Base-by-base conservation (phyloP, 1,140 invertebrate genomes). In the Colletes latitarsis region DNA sequence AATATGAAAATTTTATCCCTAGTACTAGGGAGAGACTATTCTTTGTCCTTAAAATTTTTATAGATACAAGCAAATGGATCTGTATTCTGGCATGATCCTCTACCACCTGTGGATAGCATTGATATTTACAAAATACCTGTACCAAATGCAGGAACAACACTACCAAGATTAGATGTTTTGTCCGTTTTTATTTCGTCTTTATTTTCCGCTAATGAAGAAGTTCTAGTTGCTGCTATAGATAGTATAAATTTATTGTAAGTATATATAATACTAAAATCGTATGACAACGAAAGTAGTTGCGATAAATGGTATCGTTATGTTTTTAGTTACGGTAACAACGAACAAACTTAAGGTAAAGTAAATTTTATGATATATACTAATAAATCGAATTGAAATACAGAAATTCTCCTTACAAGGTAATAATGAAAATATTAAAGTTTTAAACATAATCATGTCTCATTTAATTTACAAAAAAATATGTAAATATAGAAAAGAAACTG, bases 81-180 rank as follows among this genome's bases (percentile, higher is more conserved):
- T 6, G 94, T 98, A n/a, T 94, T 97, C 88, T 96, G 95, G 60
- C 96, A 97, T 89, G 97, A 98, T 93, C 97, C 97, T 10, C 92
- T 98, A 62, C 97, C 97, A 12, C 97, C 97, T 9, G 81, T 90
- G 43, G 96, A 98, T 91, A 95, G 96, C 0, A 95, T 97, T 43
- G 94, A 96, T 88, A 94, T 96, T 67, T 98, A 98, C 90, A 88
- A 85, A 62, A 81, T 72, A 77, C 70, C 84, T 68, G n/a, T 68
- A 8, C 17, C 81, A 70, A 87, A 70, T 58, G 53, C 68, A 15
- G 82, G 82, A 39, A 74, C 58, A 43, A 74, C 64, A 30, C 62
- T 78, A 76, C 72, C 39, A 21, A 87, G 76, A 75, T 88, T 86
- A 1, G 90, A 90, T 74, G 17, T 90, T 12, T 81, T 92, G 14